Evolutionary conservation across 2,888 invertebrate genomes (phyloP).

Genomic region (Sarcophaga carnaria): DNA sequence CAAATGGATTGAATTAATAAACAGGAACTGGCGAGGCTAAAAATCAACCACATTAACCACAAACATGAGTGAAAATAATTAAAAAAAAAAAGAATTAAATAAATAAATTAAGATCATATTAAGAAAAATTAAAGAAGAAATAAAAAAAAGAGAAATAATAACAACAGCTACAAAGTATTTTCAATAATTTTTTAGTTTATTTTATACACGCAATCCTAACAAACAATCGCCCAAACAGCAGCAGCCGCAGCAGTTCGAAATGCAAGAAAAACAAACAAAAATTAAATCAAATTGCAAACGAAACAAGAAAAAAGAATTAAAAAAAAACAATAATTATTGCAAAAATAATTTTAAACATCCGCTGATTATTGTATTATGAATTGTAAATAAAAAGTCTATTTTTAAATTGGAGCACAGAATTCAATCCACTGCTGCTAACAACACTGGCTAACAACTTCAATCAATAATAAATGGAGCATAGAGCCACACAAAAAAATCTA

Average conservation of each 20-base stretch:
- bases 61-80: slow-evolving; percentile 33
- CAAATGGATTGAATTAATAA: slow-evolving; percentile 15
- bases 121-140: not conserved
- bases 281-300: not conserved
- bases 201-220: slow-evolving; percentile 65
- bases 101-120: slow-evolving; percentile 13
- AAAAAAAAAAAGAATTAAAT: slow-evolving; percentile 34
- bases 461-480: slow-evolving; percentile 56
- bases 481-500: slow-evolving; percentile 24
- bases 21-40: slow-evolving; percentile 32
- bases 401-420: slow-evolving; percentile 37
- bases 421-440: slow-evolving; percentile 11
- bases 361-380: slow-evolving; percentile 43
- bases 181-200: slow-evolving; percentile 58
- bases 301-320: not conserved
- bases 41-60: slow-evolving; percentile 56
- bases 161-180: slow-evolving; percentile 23
- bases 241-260: slow-evolving; percentile 30
- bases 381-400: slow-evolving; percentile 19
- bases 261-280: slow-evolving; percentile 19
- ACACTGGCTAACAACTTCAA: slow-evolving; percentile 37
- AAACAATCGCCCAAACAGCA: not conserved
- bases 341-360: slow-evolving; percentile 55
- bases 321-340: slow-evolving; percentile 42
- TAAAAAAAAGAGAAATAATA: not conserved